Conservation (phyloP, 2,113 vertebrate genomes). For the Benitochromis conjunctus region DNA sequence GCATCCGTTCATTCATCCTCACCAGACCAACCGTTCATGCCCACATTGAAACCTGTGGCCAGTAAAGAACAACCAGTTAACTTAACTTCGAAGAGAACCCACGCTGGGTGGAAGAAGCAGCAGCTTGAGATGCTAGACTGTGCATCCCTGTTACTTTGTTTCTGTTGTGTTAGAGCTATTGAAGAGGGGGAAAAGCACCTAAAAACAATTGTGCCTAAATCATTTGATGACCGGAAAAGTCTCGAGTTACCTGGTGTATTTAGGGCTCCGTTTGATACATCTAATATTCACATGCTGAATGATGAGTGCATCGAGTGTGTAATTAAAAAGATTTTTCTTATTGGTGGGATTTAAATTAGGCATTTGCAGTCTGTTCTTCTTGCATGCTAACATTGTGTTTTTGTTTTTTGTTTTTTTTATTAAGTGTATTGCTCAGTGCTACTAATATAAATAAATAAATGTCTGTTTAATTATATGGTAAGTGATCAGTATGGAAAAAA, state of each 20-base stretch:
- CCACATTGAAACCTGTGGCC: background rate
- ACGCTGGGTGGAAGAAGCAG: rapidly evolving
- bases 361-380: too few species aligned
- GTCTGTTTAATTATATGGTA: too few species aligned
- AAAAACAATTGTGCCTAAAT: background rate
- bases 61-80: background rate
- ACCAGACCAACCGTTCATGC: background rate
- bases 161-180: background rate
- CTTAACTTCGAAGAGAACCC: background rate
- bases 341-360: background rate
- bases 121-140: background rate
- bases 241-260: too few species aligned
- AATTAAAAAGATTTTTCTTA: background rate
- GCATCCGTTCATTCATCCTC: background rate
- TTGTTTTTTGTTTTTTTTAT: too few species aligned
- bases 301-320: background rate
- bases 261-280: too few species aligned
- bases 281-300: too few species aligned
- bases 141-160: background rate
- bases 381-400: too few species aligned
- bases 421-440: too few species aligned
- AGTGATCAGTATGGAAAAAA: too few species aligned
- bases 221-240: background rate
- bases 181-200: background rate
- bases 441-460: too few species aligned